Evolutionary conservation across 2,888 invertebrate species (phyloP).

Genomic region (Pristionchus arcanus): DNA sequence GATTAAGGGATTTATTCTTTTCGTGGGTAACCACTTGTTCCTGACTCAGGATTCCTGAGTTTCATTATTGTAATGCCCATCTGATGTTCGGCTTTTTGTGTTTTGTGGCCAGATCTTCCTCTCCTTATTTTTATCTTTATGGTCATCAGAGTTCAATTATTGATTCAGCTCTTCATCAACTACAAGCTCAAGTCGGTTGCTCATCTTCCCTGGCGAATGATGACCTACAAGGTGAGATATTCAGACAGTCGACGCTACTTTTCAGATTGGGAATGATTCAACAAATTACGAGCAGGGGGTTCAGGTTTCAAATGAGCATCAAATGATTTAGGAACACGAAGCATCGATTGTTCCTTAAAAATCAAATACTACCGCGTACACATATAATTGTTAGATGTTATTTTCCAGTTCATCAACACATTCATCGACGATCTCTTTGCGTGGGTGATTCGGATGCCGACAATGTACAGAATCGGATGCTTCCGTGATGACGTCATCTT

Average conservation of each 20-base stretch:
- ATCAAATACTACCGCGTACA: too few species aligned
- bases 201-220: constrained; percentile 99
- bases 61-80: too few species aligned
- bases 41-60: too few species aligned
- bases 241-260: too few species aligned
- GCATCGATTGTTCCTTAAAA: background rate
- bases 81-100: too few species aligned
- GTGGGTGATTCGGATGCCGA: constrained; percentile 99
- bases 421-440: constrained; percentile 99
- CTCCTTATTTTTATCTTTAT: too few species aligned
- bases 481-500: constrained; percentile 99
- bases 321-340: background rate
- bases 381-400: too few species aligned
- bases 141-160: too few species aligned
- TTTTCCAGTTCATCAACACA: constrained; percentile 93
- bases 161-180: constrained; percentile 90
- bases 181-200: constrained; percentile 99
- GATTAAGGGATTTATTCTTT: too few species aligned
- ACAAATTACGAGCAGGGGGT: background rate
- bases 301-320: background rate
- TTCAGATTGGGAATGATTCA: too few species aligned
- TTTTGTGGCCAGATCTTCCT: too few species aligned
- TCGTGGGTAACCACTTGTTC: too few species aligned
- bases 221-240: constrained; percentile 92
- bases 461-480: constrained; percentile 95